phyloP scores from a whole-genome alignment of 1,140 invertebrate species.

The Teleopsis dalmanni region DNA sequence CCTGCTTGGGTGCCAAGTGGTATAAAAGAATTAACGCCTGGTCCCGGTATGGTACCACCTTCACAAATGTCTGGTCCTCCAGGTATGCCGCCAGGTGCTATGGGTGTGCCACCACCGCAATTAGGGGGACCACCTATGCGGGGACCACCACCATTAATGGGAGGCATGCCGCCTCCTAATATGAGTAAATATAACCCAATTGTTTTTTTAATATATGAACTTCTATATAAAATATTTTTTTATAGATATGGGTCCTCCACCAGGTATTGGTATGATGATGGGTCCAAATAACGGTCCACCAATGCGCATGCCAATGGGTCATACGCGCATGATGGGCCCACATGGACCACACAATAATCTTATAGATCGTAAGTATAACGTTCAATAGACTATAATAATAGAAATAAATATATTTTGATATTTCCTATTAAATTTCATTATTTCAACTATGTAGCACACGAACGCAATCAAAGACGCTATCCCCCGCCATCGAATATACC shows the following conservation, averaged over 20 bases:
- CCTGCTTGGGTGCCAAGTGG: constrained; percentile 52
- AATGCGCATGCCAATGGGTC: constrained; percentile 26
- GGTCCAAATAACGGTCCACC: constrained; percentile 15
- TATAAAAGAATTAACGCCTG: constrained; percentile 56
- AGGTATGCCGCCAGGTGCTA: constrained; percentile 34
- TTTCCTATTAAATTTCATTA: no score
- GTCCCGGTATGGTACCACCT: constrained; percentile 37
- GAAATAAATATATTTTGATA: no score
- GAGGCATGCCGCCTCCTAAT: constrained; percentile 34
- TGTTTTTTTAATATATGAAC: background rate
- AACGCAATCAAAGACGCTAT: no score
- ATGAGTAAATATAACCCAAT: constrained; percentile 27
- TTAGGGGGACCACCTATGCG: constrained; percentile 43
- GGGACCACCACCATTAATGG: constrained; percentile 23
- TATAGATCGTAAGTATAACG: constrained; percentile 7
- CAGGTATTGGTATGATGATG: constrained; percentile 33
- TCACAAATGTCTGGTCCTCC: constrained; percentile 41
- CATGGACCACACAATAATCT: constrained; percentile 6
- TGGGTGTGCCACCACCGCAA: constrained; percentile 39
- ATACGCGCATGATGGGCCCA: constrained; percentile 22
- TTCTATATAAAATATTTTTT: background rate
- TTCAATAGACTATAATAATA: no score
- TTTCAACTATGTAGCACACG: no score
- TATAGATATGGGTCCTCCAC: constrained; percentile 35
- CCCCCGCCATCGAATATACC: no score